phyloP scores from a whole-genome alignment of 2,113 vertebrate genomes.

The Tamias sibiricus region DNA sequence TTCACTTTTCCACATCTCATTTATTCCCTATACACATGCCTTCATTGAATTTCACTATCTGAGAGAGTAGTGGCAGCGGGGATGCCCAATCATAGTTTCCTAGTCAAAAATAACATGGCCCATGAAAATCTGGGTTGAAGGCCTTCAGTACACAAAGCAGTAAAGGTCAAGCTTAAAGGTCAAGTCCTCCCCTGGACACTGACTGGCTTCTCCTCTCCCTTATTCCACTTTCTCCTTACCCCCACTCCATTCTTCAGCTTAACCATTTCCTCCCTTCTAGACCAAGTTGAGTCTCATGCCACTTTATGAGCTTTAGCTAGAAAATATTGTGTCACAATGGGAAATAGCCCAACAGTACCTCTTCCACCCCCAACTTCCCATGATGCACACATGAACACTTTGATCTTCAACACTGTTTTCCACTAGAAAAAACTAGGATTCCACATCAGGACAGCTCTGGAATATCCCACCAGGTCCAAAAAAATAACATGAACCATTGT shows the following conservation, averaged over 20 bases:
- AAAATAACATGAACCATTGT: neutral
- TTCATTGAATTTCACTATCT: neutral
- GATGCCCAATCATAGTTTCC: neutral
- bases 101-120: neutral
- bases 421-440: neutral
- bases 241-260: too few relatives aligned
- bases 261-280: neutral
- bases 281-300: neutral
- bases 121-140: neutral
- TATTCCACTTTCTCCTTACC: too few relatives aligned
- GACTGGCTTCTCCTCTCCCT: neutral
- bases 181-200: neutral
- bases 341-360: neutral
- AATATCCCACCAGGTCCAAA: neutral
- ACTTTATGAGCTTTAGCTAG: neutral
- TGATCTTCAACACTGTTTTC: too few relatives aligned
- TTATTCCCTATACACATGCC: neutral
- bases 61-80: neutral
- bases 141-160: neutral
- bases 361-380: neutral
- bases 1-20: neutral
- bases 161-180: neutral
- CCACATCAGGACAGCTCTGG: rapidly evolving
- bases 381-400: rapidly evolving
- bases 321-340: neutral